Evolutionary conservation across 1,140 invertebrate species (phyloP), one percentile per base, ranked within the genome.

Genomic region (Polypedilum vanderplanki): DNA sequence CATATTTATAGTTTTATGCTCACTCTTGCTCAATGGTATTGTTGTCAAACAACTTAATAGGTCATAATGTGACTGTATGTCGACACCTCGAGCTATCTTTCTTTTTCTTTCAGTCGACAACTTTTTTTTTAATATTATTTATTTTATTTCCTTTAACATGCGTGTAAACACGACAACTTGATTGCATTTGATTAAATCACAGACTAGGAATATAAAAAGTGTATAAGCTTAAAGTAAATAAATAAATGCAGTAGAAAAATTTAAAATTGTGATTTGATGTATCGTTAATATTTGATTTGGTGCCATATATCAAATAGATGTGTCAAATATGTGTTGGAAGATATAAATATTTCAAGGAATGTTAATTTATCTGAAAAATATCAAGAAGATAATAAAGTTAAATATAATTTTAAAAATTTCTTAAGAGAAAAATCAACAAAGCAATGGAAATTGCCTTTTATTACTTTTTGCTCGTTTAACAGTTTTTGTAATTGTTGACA

Each of bases 141-240:
- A 57, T 57, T 57, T 57, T 57, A 57, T 57, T 57, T 57, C 46
- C 46, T 57, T 57, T 57, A 57, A 57, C 46, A 57, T 57, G 46
- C 46, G 46, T 57, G 46, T 57, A 57, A 57, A 57, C 46, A 57
- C 46, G 46, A 57, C 46, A 57, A 57, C 46, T n/a, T 57, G 46
- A 57, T 57, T 57, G 46, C 46, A 57, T 57, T 57, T n/a, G 46
- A 57, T 57, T 57, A 57, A 57, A 57, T 57, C 46, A 57, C 46
- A 57, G 12, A n/a, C n/a, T n/a, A n/a, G 3, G n/a, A 15, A 15
- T 57, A 15, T 12, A 15, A 57, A 46, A 46, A 12, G 46, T n/a
- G 46, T 57, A 57, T n/a, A 46, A 8, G 41, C n/a, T 9, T 12
- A 57, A 15, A 15, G 12, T n/a, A 57, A 57, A 15, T 4, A 15